Percentiles rank a stretch among this genome's conserved stretches.
Conservation (phyloP, 1,140 invertebrate species). For the Chlorops oryzae region DNA sequence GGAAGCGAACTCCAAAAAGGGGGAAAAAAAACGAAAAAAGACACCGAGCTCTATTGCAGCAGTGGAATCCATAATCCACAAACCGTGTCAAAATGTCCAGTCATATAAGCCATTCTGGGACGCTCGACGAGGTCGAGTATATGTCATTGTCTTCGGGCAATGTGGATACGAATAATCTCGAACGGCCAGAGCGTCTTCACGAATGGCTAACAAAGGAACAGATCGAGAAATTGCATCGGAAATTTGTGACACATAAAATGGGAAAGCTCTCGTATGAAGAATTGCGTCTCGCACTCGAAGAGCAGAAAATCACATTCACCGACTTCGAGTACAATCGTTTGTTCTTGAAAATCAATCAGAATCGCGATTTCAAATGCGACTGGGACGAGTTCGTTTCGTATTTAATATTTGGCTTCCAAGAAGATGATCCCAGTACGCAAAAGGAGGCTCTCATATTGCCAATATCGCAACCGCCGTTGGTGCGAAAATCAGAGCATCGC, state of each 20-base stretch:
- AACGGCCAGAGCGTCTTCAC: constrained; percentile 27
- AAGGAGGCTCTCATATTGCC: constrained; percentile 55
- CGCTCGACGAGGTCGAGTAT: too few species aligned
- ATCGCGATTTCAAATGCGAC: constrained; percentile 53
- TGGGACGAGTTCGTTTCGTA: constrained; percentile 66
- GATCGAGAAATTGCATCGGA: constrained; percentile 22
- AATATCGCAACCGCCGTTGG: constrained; percentile 52
- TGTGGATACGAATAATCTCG: too few species aligned
- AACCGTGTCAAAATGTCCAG: too few species aligned
- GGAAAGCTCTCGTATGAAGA: constrained; percentile 19
- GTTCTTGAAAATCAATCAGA: constrained; percentile 49
- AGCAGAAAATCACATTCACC: constrained; percentile 23
- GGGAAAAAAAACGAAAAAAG: too few species aligned
- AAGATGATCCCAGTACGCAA: constrained; percentile 53
- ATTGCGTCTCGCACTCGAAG: constrained; percentile 19
- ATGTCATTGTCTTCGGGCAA: too few species aligned
- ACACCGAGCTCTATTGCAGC: constrained; percentile 14
- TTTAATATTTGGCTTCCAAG: constrained; percentile 59
- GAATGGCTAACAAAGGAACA: constrained; percentile 26
- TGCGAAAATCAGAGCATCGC: constrained; percentile 57
- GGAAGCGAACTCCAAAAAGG: too few species aligned
- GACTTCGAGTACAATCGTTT: constrained; percentile 31
- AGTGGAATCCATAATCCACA: too few species aligned
- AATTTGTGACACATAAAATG: constrained; percentile 11
- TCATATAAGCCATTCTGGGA: too few species aligned